Base-by-base conservation (phyloP, 53 echinoderm and acorn worm genomes). In the Patiria pectinifera region DNA sequence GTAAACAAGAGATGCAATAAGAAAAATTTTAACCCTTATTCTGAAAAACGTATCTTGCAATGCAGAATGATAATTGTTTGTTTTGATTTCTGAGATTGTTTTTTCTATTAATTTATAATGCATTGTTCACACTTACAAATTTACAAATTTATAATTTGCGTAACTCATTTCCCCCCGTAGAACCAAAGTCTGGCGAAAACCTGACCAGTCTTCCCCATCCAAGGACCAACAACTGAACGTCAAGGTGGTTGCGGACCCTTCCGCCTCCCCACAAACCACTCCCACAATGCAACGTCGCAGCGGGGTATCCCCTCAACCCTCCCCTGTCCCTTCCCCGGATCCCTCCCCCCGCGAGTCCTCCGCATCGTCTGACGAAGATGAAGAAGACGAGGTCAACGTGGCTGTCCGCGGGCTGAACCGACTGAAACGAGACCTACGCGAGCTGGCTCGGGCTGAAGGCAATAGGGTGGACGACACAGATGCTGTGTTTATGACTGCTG, bases 401-500 rank as follows among this genome's bases (percentile, higher is more conserved):
- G 92, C 96, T 82, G 95, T 97, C 22, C 78, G 95, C 44, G 93
- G 96, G 76, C 84, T 97, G 69, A 93, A 94, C 83, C 86, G 90
- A 53, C 92, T 97, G 58, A 97, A 97, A 93, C 91, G 91, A 23
- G 91, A 94, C 15, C 95, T 97, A 1, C 83, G 95, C 53, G 93
- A 94, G 62, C 69, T 95, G 49, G 92, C 94, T 4, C 89, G 93
- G 3, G 75, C 93, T 11, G 96, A 96, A 83, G 95, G 93, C 63
- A 95, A 80, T 18, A 85, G 85, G 60, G 85, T 94, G 49, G 96
- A 96, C 46, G 97, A 97, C 58, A 94, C 95, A 0, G 99, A 99
- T 91, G 97, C 97, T 19, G 93, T 99, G 89, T 95, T 99, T 58
- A 95, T 97, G 95, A 93, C 97, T 24, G 97, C 96, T 4, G 99